Conservation (phyloP, 2,888 invertebrate species). For the Lypha dubia region DNA sequence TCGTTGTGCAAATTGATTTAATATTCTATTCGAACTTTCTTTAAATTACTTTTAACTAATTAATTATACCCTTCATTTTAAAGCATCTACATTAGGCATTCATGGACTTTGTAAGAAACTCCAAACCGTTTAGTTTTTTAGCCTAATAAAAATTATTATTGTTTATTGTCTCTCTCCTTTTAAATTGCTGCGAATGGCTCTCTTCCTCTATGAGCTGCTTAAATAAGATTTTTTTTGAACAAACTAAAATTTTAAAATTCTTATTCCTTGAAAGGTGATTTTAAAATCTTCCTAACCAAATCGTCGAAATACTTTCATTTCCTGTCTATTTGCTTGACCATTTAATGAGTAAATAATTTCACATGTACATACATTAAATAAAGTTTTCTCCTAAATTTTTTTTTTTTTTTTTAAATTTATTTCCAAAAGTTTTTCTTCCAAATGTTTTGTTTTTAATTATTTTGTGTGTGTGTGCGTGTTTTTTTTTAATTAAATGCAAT, state of each 20-base stretch:
- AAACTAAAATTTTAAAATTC: too few relatives aligned
- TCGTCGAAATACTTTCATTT: background rate
- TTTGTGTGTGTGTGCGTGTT: conserved; percentile 54
- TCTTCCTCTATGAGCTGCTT: too few relatives aligned
- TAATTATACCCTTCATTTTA: background rate
- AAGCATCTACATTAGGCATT: too few relatives aligned
- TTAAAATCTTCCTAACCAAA: background rate
- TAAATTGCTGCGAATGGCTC: too few relatives aligned
- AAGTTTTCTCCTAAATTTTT: conserved; percentile 54
- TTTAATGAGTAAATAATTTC: conserved; percentile 55
- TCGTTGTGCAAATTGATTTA: background rate
- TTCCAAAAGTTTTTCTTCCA: conserved; percentile 54
- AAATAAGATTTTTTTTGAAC: too few relatives aligned
- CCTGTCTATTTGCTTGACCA: conserved; percentile 41
- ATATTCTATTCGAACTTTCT: background rate
- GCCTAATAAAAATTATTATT: too few relatives aligned
- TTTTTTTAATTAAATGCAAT: conserved; percentile 46
- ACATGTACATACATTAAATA: conserved; percentile 29
- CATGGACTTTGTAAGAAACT: too few relatives aligned
- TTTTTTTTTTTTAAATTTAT: conserved; percentile 14
- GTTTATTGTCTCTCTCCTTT: too few relatives aligned
- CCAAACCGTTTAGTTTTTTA: too few relatives aligned
- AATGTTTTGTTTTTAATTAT: conserved; percentile 67
- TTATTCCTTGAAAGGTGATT: too few relatives aligned
- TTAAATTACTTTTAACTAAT: background rate